Evolutionary conservation across 1,140 invertebrate species (phyloP), one percentile per base, ranked within the genome.

Genomic region (Paracyclopina nana): DNA sequence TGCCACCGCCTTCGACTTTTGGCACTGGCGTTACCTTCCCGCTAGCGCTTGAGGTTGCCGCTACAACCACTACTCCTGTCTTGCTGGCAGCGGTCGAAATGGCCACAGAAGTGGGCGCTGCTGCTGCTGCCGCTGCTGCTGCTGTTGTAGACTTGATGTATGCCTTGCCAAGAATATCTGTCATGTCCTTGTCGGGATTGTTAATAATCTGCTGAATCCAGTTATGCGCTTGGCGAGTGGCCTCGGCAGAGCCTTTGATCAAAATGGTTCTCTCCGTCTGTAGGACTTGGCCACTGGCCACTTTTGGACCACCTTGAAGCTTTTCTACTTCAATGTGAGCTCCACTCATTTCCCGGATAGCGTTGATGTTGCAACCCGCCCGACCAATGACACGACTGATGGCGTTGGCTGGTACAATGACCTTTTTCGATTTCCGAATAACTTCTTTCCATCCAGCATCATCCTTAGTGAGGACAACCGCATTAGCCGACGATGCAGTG

Each of bases 251-350:
- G 44, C 70, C 70, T 50, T 87, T 91, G 57, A 96, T 92, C 11
- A 87, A 91, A 53, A 96, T 90, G 57, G 80, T 82, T 59, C 90
- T 70, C 65, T 95, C 91, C 25, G 82, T 83, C n/a, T n/a, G n/a
- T n/a, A n/a, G n/a, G n/a, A n/a, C n/a, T n/a, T n/a, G n/a, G n/a
- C n/a, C n/a, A n/a, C n/a, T n/a, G n/a, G n/a, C n/a, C n/a, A n/a
- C n/a, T n/a, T n/a, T n/a, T n/a, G n/a, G n/a, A 66, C 87, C 82
- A 9, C 82, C 82, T 60, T 78, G 79, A 66, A 91, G 85, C 62
- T 95, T 96, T 63, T 97, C 91, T 1, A 97, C 85, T 67, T 97
- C 91, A 60, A 96, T 95, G 61, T 94, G 85, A 4, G 91, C 91
- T 45, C 87, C 86, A 12, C 88, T 94, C 20, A 84, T 80, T 53